phyloP scores from a whole-genome alignment of 2,797 vertebrate genomes.

The Morelia viridis region DNA sequence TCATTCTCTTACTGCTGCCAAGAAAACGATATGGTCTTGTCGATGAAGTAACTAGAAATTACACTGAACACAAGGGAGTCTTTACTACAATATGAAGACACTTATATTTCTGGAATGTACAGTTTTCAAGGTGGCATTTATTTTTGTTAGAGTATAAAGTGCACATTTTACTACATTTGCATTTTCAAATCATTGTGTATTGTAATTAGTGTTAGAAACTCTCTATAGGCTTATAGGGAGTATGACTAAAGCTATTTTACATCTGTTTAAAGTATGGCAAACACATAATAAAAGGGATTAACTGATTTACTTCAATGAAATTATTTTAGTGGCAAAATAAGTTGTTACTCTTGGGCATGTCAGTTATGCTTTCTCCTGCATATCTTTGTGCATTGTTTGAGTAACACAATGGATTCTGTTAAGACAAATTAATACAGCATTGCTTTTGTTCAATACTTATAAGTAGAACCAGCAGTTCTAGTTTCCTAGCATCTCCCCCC shows the following conservation, averaged over 20 bases:
- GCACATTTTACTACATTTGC: slow-evolving; percentile 10
- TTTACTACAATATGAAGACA: background rate
- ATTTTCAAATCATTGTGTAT: slow-evolving; percentile 23
- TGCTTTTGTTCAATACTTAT: background rate
- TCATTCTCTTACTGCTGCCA: background rate
- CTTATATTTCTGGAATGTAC: slow-evolving; percentile 25
- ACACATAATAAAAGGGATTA: background rate
- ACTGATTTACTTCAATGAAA: background rate
- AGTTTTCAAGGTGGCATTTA: slow-evolving; percentile 24
- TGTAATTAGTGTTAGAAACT: slow-evolving; percentile 15
- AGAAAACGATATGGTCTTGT: background rate
- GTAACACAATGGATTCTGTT: background rate
- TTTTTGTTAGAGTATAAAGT: slow-evolving; percentile 1
- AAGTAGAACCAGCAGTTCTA: background rate
- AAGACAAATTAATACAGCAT: background rate
- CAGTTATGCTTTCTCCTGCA: background rate
- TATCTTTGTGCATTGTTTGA: background rate
- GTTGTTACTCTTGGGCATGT: background rate
- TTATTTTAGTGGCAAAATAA: background rate
- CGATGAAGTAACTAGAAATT: background rate
- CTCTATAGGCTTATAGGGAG: slow-evolving; percentile 12
- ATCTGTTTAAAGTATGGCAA: slow-evolving; percentile 26
- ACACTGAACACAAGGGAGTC: background rate
- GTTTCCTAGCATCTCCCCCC: background rate
- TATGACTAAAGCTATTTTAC: background rate